phyloP scores from a whole-genome alignment of 2,797 vertebrate genomes.

The Buphagus erythrorhynchus region DNA sequence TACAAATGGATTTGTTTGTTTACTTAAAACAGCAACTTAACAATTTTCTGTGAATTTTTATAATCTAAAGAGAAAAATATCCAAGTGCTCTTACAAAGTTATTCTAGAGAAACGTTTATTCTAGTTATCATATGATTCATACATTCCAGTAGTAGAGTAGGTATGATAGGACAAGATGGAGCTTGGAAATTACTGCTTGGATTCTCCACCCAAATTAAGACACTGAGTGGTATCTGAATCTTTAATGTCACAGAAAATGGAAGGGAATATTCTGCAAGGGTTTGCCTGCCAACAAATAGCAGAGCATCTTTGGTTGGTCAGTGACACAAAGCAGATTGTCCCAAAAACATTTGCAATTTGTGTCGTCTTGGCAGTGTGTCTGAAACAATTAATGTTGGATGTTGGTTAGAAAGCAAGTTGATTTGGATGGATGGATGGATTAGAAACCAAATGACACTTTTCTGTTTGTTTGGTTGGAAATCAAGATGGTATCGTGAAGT shows the following conservation, averaged over 20 bases:
- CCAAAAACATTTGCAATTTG: background rate
- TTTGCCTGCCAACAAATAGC: background rate
- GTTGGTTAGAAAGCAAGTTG: background rate
- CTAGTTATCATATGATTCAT: background rate
- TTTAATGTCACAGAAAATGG: background rate
- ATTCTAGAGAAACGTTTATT: background rate
- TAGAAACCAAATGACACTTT: background rate
- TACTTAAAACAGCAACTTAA: background rate
- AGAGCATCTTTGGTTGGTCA: background rate
- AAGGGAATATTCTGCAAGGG: background rate
- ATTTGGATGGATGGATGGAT: background rate
- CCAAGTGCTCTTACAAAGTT: background rate
- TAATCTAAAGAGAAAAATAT: background rate
- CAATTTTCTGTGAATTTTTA: background rate
- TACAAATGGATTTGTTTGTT: background rate
- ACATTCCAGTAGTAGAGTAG: too few relatives aligned
- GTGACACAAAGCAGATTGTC: background rate
- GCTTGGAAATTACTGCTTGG: background rate
- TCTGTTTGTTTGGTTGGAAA: background rate
- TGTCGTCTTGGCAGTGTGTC: background rate
- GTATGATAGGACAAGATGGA: background rate
- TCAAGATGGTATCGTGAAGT: background rate
- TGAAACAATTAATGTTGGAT: background rate
- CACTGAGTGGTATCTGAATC: background rate
- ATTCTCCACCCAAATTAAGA: background rate